phyloP scores from a whole-genome alignment of 2,888 invertebrate species.

The Elmis aenea region DNA sequence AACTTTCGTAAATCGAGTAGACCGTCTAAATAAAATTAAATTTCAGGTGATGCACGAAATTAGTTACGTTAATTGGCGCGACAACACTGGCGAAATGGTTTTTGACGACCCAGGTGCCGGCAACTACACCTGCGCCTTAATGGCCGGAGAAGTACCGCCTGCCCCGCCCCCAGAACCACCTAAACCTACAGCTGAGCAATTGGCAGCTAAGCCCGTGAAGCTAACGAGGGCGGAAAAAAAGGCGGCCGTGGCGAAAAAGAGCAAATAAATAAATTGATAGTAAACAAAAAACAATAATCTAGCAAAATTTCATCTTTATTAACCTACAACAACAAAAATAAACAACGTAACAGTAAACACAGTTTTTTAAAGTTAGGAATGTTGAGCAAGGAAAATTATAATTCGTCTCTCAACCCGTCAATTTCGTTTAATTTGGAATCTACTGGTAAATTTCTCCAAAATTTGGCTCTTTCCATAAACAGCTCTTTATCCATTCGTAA shows the following conservation, averaged over 20 bases:
- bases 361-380: neutral
- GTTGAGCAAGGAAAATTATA: too few species aligned
- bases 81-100: constrained; percentile 41
- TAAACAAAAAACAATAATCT: too few species aligned
- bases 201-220: constrained; percentile 2
- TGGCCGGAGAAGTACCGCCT: constrained; percentile 37
- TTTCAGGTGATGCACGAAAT: constrained; percentile 39
- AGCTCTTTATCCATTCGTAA: constrained; percentile 52
- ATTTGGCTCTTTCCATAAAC: constrained; percentile 54
- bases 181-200: constrained; percentile 12
- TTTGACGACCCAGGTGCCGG: constrained; percentile 50
- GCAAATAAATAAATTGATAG: constrained; percentile 11
- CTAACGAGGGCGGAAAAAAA: constrained; percentile 19
- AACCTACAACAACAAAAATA: neutral
- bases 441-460: constrained; percentile 57
- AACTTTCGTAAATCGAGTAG: too few species aligned
- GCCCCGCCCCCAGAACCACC: constrained; percentile 18
- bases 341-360: neutral
- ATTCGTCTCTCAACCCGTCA: constrained; percentile 44
- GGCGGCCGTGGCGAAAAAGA: constrained; percentile 9
- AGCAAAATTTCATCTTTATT: too few species aligned
- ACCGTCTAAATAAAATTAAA: too few species aligned
- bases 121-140: constrained; percentile 47
- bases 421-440: constrained; percentile 44
- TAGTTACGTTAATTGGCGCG: constrained; percentile 45